These are phyloP conservation scores for Promerops cafer DNA, from an alignment of 2,113 vertebrate genomes.

Conservation along the genomic window DNA sequence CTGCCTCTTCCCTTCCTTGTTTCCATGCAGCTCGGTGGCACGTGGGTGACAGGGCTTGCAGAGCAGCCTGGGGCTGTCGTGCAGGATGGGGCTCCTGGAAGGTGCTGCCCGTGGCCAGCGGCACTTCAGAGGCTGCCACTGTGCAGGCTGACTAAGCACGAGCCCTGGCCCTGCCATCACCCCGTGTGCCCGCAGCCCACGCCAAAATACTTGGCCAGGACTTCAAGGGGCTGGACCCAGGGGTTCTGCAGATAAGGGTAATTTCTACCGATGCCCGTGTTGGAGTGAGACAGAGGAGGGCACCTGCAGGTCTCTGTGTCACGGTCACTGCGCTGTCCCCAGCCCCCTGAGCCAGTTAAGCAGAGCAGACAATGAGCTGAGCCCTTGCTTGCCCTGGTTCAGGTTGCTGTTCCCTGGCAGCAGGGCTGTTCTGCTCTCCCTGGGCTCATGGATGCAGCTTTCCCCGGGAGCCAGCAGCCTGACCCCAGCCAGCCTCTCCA, in stretches of 20 bases:
- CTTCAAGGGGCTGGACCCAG: slow-evolving; percentile 8
- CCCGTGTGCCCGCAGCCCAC: background rate
- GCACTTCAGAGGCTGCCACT: background rate
- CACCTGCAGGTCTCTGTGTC: background rate
- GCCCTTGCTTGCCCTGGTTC: background rate
- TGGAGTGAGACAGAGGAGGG: background rate
- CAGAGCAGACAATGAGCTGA: background rate
- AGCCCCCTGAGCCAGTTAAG: background rate
- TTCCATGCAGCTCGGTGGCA: background rate
- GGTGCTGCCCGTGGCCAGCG: background rate
- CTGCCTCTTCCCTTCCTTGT: background rate
- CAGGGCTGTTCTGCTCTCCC: background rate
- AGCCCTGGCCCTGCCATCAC: background rate
- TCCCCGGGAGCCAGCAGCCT: background rate
- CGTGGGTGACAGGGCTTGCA: background rate
- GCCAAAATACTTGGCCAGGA: background rate
- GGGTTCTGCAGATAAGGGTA: background rate
- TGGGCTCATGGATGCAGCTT: background rate
- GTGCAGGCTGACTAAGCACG: background rate
- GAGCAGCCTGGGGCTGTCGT: background rate
- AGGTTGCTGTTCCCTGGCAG: background rate
- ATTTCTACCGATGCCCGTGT: background rate
- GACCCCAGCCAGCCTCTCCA: background rate
- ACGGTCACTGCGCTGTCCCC: background rate
- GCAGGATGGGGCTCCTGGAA: background rate